A percentile compares a stretch with the other conserved stretches of the same genome.
phyloP scores from a whole-genome alignment of 2,797 vertebrate genomes.

The Hephaestus fuliginosus region DNA sequence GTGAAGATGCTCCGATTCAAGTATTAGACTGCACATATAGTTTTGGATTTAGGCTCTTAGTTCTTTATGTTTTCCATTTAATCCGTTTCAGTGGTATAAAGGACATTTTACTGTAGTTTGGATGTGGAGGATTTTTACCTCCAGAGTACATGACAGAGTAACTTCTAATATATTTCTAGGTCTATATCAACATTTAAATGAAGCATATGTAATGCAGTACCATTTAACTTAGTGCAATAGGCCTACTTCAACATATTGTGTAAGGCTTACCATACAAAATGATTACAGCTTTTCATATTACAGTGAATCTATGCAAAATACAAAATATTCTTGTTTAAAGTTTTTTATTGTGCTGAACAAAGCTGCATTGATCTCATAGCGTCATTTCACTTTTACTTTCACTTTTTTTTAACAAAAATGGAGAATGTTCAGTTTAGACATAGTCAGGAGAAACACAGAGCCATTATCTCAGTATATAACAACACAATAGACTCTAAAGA shows the following conservation, averaged over 20 bases:
- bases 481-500: too few relatives aligned
- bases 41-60: too few relatives aligned
- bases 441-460: neutral
- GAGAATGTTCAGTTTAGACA: too few relatives aligned
- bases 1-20: too few relatives aligned
- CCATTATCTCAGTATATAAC: too few relatives aligned
- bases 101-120: neutral
- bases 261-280: too few relatives aligned
- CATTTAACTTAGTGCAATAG: too few relatives aligned
- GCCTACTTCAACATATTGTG: too few relatives aligned
- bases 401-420: too few relatives aligned
- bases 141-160: neutral
- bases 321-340: neutral
- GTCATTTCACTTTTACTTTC: too few relatives aligned
- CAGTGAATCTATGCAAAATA: neutral
- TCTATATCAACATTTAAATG: neutral
- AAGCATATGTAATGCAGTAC: neutral
- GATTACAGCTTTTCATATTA: neutral
- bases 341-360: neutral
- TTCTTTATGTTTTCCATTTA: too few relatives aligned
- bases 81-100: neutral
- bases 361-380: neutral
- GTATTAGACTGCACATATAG: too few relatives aligned
- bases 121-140: neutral
- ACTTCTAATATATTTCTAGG: neutral